Percentiles rank a stretch among this genome's conserved stretches.
These are phyloP conservation scores for Poecilia gillii DNA, from an alignment of 2,797 vertebrate genomes.

Conservation along the genomic window DNA sequence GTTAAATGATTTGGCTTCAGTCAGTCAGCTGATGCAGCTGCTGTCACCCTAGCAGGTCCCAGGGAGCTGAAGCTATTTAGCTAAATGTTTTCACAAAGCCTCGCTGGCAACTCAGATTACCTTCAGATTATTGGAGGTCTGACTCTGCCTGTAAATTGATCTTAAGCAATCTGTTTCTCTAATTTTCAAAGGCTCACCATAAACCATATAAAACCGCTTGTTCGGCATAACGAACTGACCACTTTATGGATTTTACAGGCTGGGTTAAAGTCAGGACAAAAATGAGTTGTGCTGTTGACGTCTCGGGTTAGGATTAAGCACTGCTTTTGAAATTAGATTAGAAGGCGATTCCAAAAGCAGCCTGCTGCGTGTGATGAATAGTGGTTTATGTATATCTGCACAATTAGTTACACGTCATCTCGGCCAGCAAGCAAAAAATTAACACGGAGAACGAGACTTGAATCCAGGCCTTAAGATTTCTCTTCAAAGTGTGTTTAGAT, in stretches of 20 bases:
- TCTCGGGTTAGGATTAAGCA: background rate
- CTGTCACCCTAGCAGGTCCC: constrained; percentile 2
- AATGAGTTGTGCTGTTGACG: background rate
- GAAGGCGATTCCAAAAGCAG: background rate
- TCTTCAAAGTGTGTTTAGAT: background rate
- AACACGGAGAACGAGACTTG: background rate
- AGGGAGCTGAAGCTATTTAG: background rate
- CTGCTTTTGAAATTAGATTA: background rate
- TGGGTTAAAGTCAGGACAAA: background rate
- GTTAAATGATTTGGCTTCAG: background rate
- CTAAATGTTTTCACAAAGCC: constrained; percentile 4
- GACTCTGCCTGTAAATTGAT: background rate
- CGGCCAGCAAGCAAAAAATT: background rate
- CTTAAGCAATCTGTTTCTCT: background rate
- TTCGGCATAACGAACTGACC: background rate
- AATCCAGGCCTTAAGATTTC: background rate
- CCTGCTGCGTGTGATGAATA: background rate
- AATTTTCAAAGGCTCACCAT: background rate
- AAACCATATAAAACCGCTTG: background rate
- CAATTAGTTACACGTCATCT: too few species aligned
- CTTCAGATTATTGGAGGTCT: background rate
- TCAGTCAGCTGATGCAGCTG: constrained; percentile 15
- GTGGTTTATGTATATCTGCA: background rate
- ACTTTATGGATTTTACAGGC: background rate
- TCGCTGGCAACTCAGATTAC: background rate